Evolutionary conservation across 1,140 invertebrate species (phyloP), one percentile per base, ranked within the genome.

Genomic region (Penaeus chinensis): DNA sequence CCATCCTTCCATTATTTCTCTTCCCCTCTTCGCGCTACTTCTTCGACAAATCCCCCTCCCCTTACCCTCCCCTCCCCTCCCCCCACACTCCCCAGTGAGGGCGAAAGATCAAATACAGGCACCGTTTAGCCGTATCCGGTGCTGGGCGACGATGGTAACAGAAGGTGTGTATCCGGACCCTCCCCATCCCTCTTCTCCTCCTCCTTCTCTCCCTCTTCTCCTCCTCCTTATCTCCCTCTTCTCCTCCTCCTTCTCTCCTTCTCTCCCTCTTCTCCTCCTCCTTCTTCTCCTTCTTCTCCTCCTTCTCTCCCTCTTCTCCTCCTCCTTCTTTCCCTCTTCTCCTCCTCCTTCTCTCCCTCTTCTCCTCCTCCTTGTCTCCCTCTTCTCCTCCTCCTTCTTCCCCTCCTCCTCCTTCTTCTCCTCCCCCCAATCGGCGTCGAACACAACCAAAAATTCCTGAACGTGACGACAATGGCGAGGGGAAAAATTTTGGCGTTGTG

Each of bases 391-490:
- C 18, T 19, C 63, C n/a, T n/a, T 3, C 2, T n/a, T n/a, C 66
- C 47, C 65, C 19, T 42, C 62, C 74, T 79, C 19, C n/a, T 42
- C 13, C 61, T 20, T 19, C 83, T 63, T 61, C 74, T 63, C 27
- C 74, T 42, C 65, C 37, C 76, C 76, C 10, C 60, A 37, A 18
- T 20, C 63, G 61, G 84, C 32, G 32, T 32, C 32, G 32, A 79
- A 85, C 74, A 24, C 54, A 62, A 16, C 84, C 66, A 13, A 66
- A 2, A 62, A 62, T 79, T 66, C 84, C 60, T 32, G 27, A 60
- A 60, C 83, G 63, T 62, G 24, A 79, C 62, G 62, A 85, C 84
- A 78, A 63, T 78, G 83, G 71, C 11, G 71, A 82, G 61, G 24
- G 69, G 16, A 27, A 37, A 74, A 74, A 32, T 74, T n/a, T 74